Percentiles rank a stretch among this genome's conserved stretches.
Evolutionary conservation across 2,888 invertebrate genomes (phyloP).

Genomic region (Ormyrus thymus): DNA sequence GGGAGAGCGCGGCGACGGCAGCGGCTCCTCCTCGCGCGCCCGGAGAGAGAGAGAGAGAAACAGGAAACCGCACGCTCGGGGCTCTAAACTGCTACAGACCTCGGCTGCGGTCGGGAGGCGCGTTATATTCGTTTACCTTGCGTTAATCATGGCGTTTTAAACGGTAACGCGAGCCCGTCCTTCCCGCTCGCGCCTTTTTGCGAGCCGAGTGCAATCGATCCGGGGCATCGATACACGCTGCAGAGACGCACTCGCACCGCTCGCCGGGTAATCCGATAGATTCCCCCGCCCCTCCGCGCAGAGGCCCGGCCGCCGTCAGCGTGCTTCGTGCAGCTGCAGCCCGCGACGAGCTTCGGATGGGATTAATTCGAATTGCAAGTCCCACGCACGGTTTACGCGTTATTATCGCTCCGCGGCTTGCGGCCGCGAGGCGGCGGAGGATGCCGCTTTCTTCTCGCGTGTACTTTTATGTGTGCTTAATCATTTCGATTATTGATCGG

Average conservation of each 20-base stretch:
- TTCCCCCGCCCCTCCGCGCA: neutral
- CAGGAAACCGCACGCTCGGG: conserved; percentile 34
- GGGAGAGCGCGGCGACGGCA: neutral
- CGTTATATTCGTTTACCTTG: conserved; percentile 74
- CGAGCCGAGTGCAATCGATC: conserved; percentile 70
- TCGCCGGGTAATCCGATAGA: conserved; percentile 57
- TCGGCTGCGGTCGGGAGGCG: conserved; percentile 70
- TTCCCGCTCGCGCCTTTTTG: conserved; percentile 47
- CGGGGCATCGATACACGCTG: conserved; percentile 65
- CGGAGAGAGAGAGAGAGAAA: conserved; percentile 10
- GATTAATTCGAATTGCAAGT: conserved; percentile 46
- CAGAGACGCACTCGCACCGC: conserved; percentile 25
- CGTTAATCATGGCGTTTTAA: conserved; percentile 75
- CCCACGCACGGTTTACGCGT: conserved; percentile 43
- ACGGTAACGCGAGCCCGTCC: conserved; percentile 68
- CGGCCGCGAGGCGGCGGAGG: too few relatives aligned
- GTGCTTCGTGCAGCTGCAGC: neutral
- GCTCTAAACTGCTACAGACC: conserved; percentile 48
- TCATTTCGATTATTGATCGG: too few relatives aligned
- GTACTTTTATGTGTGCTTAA: too few relatives aligned
- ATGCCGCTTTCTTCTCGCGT: too few relatives aligned
- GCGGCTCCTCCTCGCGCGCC: neutral
- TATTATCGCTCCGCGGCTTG: conserved; percentile 44
- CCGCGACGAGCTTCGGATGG: conserved; percentile 12
- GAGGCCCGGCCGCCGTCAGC: neutral